Conservation (phyloP, 2,888 invertebrate genomes). For the Nycteola revayana region DNA sequence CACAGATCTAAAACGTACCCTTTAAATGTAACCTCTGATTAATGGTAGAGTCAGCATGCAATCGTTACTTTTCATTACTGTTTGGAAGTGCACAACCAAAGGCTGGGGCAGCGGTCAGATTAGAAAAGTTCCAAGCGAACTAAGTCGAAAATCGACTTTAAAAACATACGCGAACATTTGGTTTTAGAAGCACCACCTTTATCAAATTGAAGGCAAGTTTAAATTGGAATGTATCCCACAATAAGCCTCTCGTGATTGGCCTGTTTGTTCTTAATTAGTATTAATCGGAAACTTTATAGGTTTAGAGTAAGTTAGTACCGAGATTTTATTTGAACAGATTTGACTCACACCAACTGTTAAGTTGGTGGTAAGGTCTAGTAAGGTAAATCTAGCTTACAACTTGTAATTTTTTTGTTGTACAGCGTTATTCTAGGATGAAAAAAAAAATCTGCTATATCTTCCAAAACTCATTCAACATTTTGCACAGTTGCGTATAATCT, state of each 20-base stretch:
- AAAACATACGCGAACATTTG: slow-evolving; percentile 75
- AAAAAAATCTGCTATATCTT: too few relatives aligned
- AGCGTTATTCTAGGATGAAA: too few relatives aligned
- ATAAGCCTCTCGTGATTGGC: slow-evolving; percentile 79
- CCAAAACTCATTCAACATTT: too few relatives aligned
- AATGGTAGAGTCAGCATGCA: slow-evolving; percentile 75
- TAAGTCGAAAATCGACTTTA: slow-evolving; percentile 80
- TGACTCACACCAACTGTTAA: too few relatives aligned
- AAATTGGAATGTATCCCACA: slow-evolving; percentile 81
- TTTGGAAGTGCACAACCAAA: slow-evolving; percentile 74
- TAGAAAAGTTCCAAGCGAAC: slow-evolving; percentile 75
- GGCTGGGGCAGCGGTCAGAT: slow-evolving; percentile 72
- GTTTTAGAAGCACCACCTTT: slow-evolving; percentile 69
- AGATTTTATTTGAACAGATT: slow-evolving; percentile 25
- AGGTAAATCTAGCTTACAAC: too few relatives aligned
- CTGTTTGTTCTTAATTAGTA: slow-evolving; percentile 81
- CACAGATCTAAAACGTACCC: slow-evolving; percentile 41
- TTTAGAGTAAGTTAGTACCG: slow-evolving; percentile 32
- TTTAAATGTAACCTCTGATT: slow-evolving; percentile 59
- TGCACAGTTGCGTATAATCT: too few relatives aligned
- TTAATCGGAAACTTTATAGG: slow-evolving; percentile 70
- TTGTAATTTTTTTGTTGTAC: too few relatives aligned
- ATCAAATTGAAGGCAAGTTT: slow-evolving; percentile 77
- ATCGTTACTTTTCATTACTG: slow-evolving; percentile 81
- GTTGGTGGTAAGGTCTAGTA: too few relatives aligned